Evolutionary conservation across 2,113 vertebrate genomes (phyloP).

Genomic region (Glaucomys volans): DNA sequence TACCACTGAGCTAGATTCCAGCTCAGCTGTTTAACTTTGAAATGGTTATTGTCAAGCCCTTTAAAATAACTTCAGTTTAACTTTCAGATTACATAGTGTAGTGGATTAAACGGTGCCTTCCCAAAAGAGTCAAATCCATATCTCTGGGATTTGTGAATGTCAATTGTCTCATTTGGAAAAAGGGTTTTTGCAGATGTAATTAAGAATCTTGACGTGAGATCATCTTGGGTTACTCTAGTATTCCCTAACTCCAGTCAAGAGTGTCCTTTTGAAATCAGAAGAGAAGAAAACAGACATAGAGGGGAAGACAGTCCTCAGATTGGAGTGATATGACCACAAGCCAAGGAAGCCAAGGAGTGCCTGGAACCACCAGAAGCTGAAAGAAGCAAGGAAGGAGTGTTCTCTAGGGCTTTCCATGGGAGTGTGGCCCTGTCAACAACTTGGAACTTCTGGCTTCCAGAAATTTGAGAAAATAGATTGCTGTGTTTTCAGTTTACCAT

Average conservation of each 20-base stretch:
- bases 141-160: background rate
- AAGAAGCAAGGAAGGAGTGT: background rate
- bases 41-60: background rate
- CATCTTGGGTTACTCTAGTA: background rate
- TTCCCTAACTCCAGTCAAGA: background rate
- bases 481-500: background rate
- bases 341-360: background rate
- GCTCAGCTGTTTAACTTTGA: background rate
- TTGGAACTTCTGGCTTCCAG: background rate
- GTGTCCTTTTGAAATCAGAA: background rate
- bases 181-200: background rate
- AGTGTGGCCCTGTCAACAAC: background rate
- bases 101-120: background rate
- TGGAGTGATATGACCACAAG: background rate
- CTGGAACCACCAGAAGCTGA: background rate
- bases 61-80: background rate
- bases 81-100: background rate
- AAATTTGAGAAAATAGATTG: background rate
- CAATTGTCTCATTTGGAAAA: background rate
- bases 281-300: background rate
- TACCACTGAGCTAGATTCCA: background rate
- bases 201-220: background rate
- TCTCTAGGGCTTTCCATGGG: background rate
- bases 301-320: background rate
- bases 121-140: background rate